Conservation (phyloP, 2,797 vertebrate genomes). For the Cirrhinus molitorella region DNA sequence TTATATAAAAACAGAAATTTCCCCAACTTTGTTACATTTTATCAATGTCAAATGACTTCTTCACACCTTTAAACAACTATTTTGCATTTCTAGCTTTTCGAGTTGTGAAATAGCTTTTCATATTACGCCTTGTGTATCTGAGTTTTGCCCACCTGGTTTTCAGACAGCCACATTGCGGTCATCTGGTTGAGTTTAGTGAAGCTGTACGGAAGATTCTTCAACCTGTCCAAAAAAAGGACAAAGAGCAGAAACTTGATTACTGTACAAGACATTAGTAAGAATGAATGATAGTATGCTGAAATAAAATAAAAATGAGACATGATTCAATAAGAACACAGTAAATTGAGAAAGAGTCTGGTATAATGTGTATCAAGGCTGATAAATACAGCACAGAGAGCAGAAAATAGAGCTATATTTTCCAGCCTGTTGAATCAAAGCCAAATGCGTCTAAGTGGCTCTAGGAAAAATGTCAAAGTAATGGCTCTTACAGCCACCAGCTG, state of each 20-base stretch:
- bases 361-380: not conserved
- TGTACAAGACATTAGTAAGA: not conserved
- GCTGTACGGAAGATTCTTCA: constrained; percentile 95
- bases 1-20: not conserved
- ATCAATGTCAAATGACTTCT: not conserved
- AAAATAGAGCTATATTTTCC: not conserved
- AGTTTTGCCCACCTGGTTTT: constrained; percentile 89
- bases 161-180: constrained; percentile 98
- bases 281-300: not conserved
- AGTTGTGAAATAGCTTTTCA: too few species aligned
- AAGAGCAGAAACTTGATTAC: not conserved
- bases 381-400: constrained; percentile 8
- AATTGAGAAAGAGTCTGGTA: not conserved
- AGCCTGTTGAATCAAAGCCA: constrained; percentile 12
- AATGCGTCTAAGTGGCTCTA: not conserved
- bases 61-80: not conserved
- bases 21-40: not conserved
- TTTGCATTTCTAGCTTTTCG: not conserved
- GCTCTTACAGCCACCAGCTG: constrained; percentile 18
- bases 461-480: constrained; percentile 5
- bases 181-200: constrained; percentile 95
- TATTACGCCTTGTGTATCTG: not conserved
- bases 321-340: not conserved
- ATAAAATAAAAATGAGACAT: constrained; percentile 1
- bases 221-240: constrained; percentile 73